These are phyloP conservation scores for Channa maculata DNA, from an alignment of 2,113 vertebrate species.

Conservation along the genomic window DNA sequence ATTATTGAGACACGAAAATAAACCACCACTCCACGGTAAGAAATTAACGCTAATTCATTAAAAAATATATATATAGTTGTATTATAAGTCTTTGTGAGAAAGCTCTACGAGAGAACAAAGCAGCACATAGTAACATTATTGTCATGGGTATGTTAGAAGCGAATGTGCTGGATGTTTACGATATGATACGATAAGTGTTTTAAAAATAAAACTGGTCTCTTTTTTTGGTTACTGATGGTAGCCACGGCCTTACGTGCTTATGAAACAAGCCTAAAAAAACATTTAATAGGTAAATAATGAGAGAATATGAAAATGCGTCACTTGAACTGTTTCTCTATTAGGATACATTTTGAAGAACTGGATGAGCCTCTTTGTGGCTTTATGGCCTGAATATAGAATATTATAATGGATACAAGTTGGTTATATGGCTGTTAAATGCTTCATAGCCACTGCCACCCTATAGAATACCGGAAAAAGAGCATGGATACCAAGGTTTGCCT, in stretches of 20 bases:
- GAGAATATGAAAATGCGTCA: neutral
- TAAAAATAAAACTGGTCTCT: neutral
- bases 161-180: neutral
- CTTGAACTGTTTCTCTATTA: neutral
- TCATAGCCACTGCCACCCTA: no score
- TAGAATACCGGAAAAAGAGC: neutral
- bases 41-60: neutral
- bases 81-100: neutral
- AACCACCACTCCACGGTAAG: constrained; percentile 30
- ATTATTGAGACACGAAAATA: neutral
- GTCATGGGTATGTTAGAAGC: neutral
- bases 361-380: neutral
- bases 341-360: rapidly evolving
- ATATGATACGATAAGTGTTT: constrained; percentile 5
- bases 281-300: neutral
- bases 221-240: neutral
- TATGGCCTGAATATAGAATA: no score
- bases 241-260: neutral
- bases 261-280: neutral
- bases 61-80: no score
- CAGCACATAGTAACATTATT: neutral
- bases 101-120: neutral
- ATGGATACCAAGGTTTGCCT: neutral
- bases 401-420: no score
- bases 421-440: no score